Percentiles rank a stretch among this genome's conserved stretches.
Conservation (phyloP, 2,113 vertebrate species). For the human region GRCh38 chr1:158019001-158019500, state of each 20-base stretch:
- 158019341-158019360: background rate
- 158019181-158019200: background rate
- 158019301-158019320: background rate
- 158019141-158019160: background rate
- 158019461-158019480: background rate
- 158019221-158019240: background rate
- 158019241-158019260: background rate
- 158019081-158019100: background rate
- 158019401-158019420: background rate
- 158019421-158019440: background rate
- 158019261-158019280: background rate
- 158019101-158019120: background rate
- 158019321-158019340: background rate
- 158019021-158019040: background rate
- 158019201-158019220: background rate
- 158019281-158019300: background rate
- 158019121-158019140: background rate
- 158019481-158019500: background rate
- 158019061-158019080: background rate
- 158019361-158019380: background rate
- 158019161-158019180: background rate
- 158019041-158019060: background rate
- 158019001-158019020: background rate
- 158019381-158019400: background rate
- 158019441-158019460: background rate